Evolutionary conservation across 2,888 invertebrate genomes (phyloP).

Genomic region (Ophion slaviceki): DNA sequence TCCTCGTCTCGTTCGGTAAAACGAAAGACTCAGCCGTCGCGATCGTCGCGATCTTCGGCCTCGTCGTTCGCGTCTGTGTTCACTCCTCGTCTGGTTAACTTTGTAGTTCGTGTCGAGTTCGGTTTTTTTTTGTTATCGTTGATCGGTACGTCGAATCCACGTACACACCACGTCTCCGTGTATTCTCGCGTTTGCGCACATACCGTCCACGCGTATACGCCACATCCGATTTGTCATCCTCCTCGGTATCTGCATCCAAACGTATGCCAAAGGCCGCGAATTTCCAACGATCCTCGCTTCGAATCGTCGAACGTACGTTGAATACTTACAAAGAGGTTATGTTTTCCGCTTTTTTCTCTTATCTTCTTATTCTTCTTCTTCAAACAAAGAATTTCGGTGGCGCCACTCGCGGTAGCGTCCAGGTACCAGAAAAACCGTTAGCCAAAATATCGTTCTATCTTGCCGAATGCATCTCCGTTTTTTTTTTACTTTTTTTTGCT

Average conservation of each 20-base stretch:
- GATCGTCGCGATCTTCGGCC: not conserved
- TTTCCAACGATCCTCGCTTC: slow-evolving; percentile 67
- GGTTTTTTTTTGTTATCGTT: slow-evolving; percentile 53
- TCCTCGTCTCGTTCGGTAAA: slow-evolving; percentile 52
- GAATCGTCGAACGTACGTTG: slow-evolving; percentile 67
- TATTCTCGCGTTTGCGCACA: slow-evolving; percentile 34
- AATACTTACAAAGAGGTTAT: slow-evolving; percentile 58
- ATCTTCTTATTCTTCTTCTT: slow-evolving; percentile 27
- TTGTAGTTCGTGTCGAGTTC: slow-evolving; percentile 69
- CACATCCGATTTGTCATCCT: slow-evolving; percentile 46
- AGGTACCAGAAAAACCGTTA: slow-evolving; percentile 63
- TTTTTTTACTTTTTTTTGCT: slow-evolving; percentile 35
- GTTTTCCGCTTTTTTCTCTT: slow-evolving; percentile 44
- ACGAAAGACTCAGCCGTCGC: not conserved
- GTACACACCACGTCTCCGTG: slow-evolving; percentile 60
- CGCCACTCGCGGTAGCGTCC: slow-evolving; percentile 65
- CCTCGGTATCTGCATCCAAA: slow-evolving; percentile 77
- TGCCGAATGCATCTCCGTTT: slow-evolving; percentile 56
- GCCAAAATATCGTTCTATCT: slow-evolving; percentile 53
- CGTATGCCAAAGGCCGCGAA: slow-evolving; percentile 81
- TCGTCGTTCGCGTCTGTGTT: slow-evolving; percentile 61
- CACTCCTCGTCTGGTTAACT: slow-evolving; percentile 66
- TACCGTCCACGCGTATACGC: slow-evolving; percentile 33
- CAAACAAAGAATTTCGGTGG: slow-evolving; percentile 56
- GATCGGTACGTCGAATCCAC: slow-evolving; percentile 66